These are phyloP conservation scores for Hippocampus mohnikei DNA, from an alignment of 2,113 vertebrate species.

Conservation along the genomic window DNA sequence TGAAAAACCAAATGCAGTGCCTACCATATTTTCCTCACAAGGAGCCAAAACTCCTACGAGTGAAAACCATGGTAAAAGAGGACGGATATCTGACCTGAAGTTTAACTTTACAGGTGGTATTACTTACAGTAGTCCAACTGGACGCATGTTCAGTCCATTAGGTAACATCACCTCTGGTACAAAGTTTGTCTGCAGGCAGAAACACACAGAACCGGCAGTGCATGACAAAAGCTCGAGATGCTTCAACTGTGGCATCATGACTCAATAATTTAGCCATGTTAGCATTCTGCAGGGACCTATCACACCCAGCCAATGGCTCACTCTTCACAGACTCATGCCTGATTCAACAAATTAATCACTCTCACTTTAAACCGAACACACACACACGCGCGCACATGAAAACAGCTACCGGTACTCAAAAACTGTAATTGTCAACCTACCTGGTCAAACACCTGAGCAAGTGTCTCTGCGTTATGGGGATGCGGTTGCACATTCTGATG, in stretches of 20 bases:
- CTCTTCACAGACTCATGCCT: background rate
- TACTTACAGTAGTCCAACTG: constrained; percentile 10
- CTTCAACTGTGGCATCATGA: background rate
- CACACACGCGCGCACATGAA: no score
- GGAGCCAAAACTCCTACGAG: no score
- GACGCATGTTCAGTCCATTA: constrained; percentile 11
- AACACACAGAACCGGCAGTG: background rate
- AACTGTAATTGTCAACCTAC: background rate
- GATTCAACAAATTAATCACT: background rate
- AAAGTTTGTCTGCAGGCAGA: background rate
- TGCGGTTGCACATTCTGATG: constrained; percentile 6
- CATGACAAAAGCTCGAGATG: background rate
- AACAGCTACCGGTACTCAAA: background rate
- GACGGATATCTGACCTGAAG: background rate
- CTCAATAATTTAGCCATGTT: background rate
- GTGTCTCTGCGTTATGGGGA: background rate
- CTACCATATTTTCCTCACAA: no score
- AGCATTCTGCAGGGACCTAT: background rate
- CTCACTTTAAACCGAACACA: no score
- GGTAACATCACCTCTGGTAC: constrained; percentile 11
- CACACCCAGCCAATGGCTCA: background rate
- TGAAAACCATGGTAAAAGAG: no score
- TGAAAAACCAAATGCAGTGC: no score
- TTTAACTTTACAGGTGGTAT: background rate
- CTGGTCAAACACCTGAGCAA: constrained; percentile 4